Base-by-base conservation (phyloP, 2,797 vertebrate species). In the Sus cebifrons region DNA sequence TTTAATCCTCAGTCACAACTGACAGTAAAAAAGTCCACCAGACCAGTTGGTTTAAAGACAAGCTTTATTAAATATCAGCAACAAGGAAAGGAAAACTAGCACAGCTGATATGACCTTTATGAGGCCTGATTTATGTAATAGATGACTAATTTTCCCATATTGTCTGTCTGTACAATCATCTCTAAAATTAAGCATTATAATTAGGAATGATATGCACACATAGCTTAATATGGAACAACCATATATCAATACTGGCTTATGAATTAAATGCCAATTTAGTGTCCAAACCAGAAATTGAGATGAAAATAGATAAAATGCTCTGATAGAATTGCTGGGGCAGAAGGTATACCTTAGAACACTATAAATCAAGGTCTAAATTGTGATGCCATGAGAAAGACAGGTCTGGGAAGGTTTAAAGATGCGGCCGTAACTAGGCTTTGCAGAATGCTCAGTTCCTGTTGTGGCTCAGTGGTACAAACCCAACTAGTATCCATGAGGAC, bases 221-320 rank as follows among this genome's bases (percentile, higher is more conserved):
- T 52, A n/a, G 23, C 36, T 67, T 23, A 78, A 85, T 52, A 54
- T 10, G 36, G 58, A 88, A 62, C 12, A 71, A 71, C 23, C 29
- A 14, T 54, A 14, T 85, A 36, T 67, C 67, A 85, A 60, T 58
- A 62, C 13, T 67, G 54, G 7, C 44, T 91, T 70, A 64, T 9
- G 32, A 77, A 87, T 91, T 83, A 87, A 91, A 23, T 49, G 25
- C 74, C 67, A 81, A 68, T 52, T 86, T 81, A 86, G 64, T 64
- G 4, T 65, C 58, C 9, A n/a, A 36, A 91, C 21, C 36, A 65
- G 84, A 84, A 67, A 83, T 27, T 64, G 44, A 27, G 3, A 56
- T 49, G 40, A 83, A 88, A 91, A n/a, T 52, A 83, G 71, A 49
- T 71, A 17, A 71, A 94, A 94, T 67, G 44, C 29, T 67, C 18